phyloP scores from a whole-genome alignment of 2,797 vertebrate genomes.

The Aratinga solstitialis region DNA sequence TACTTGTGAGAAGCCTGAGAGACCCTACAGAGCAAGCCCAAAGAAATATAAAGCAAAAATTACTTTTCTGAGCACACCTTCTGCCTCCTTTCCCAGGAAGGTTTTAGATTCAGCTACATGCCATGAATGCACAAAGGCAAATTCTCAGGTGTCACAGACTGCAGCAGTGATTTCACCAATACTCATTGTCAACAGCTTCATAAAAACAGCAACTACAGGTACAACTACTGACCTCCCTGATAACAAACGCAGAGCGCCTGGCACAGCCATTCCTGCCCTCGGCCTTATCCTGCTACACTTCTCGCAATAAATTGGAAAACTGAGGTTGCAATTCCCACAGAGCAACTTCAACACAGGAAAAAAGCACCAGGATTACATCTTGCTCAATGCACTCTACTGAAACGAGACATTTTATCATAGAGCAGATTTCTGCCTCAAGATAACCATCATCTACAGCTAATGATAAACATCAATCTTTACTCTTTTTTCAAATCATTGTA shows the following conservation, averaged over 20 bases:
- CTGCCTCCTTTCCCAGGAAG: not conserved
- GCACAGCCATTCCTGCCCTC: fast-evolving
- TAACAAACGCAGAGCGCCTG: not conserved
- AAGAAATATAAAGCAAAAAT: not conserved
- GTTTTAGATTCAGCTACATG: not conserved
- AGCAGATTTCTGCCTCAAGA: not conserved
- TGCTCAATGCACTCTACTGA: not conserved
- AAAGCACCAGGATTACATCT: not conserved
- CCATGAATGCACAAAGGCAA: not conserved
- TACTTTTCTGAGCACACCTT: not conserved
- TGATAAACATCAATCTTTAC: not conserved
- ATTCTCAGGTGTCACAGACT: not conserved
- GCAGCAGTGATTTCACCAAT: not conserved
- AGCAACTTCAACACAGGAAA: not conserved
- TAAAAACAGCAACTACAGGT: not conserved
- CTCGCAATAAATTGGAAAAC: not conserved
- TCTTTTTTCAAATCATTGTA: not conserved
- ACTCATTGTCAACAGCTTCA: not conserved
- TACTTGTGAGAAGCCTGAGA: not conserved
- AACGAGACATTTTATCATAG: not conserved
- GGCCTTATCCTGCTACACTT: not conserved
- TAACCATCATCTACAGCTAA: not conserved
- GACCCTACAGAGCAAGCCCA: not conserved
- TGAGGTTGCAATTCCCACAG: not conserved
- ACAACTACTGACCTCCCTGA: not conserved